Evolutionary conservation across 1,140 invertebrate genomes (phyloP), one percentile per base, ranked within the genome.

Genomic region (Drosophila nasuta): DNA sequence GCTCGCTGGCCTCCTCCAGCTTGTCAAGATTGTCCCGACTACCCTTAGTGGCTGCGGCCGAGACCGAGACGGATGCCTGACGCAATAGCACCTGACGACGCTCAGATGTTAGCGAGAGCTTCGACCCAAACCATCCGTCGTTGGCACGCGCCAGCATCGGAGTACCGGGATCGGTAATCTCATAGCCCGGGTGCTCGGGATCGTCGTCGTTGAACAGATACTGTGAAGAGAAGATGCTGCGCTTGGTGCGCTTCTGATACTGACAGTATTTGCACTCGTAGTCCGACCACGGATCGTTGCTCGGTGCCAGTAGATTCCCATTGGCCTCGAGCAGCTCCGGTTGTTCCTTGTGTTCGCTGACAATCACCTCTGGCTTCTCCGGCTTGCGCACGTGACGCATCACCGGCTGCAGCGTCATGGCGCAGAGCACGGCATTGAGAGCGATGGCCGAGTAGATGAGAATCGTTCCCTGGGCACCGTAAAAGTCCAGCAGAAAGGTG

Each of bases 131-230:
- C 93, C 95, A 96, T 3, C 95, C 95, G 76, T 96, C 95, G 72
- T 95, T 96, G 7, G 94, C 93, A 51, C 93, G 90, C 1, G 95
- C 93, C 93, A 96, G 94, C 95, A 95, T 95, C 1, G 95, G 94
- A 5, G 94, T 93, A 49, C 94, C 95, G 3, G 95, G 94, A 63
- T 94, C 94, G 1, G 94, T 94, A 28, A 95, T 95, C 92, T 95
- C 95, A 79, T 95, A 95, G 38, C 94, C 95, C n/a, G 93, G 91
- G 41, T 93, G 93, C 28, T 94, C 91, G 11, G 94, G 93, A 78
- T 95, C 94, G 76, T 95, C 95, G 77, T 95, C 94, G 68, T 95
- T 95, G 77, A 95, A 95, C 8, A 95, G 92, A 82, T 95, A 95
- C 78, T 95, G 95, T 82, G 95, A 95, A 15, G 94, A 94, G 86